phyloP scores from a whole-genome alignment of 2,888 invertebrate species.

The Leptopterna dolabrata region DNA sequence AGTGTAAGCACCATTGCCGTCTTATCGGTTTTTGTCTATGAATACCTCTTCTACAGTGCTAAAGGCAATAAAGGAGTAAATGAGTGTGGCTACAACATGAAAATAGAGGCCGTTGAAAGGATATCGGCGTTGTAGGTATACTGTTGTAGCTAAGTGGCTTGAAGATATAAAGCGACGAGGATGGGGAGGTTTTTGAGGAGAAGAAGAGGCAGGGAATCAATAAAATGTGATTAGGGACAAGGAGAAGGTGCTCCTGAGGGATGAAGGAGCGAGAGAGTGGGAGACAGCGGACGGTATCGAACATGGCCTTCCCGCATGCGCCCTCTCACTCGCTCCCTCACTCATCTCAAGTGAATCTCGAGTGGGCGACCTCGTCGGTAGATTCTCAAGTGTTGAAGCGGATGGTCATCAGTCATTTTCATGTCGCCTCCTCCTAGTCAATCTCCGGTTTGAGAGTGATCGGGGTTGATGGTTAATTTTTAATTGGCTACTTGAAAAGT shows the following conservation, averaged over 20 bases:
- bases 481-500: no score
- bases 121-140: background rate
- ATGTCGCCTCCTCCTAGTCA: no score
- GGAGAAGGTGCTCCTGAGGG: slow-evolving; percentile 1
- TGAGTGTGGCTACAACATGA: background rate
- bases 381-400: background rate
- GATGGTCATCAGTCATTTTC: no score
- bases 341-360: background rate
- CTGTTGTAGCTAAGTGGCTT: background rate
- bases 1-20: no score
- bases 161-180: background rate
- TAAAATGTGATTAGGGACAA: slow-evolving; percentile 34
- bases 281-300: background rate
- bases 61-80: background rate
- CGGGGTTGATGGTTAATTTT: no score
- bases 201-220: slow-evolving; percentile 34
- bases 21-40: no score
- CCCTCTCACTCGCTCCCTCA: slow-evolving; percentile 15
- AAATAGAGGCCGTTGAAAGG: background rate
- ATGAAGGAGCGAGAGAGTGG: background rate
- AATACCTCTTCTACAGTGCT: no score
- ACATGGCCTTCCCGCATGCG: slow-evolving; percentile 24
- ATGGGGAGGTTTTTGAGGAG: background rate
- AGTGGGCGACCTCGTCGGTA: background rate
- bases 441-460: no score